Base-by-base conservation (phyloP, 2,888 invertebrate species). In the Hirtodrosophila confusa region DNA sequence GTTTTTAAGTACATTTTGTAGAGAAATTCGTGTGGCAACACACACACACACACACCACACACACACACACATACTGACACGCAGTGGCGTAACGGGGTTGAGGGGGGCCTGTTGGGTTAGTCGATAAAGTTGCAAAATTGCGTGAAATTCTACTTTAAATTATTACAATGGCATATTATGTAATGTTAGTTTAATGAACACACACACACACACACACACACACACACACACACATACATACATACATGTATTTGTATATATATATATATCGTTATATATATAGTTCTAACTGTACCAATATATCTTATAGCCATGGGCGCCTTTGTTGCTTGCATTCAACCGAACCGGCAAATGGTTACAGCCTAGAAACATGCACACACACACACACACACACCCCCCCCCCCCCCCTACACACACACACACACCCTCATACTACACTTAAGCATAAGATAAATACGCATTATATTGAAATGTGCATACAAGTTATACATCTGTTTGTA, bases 1-100 rank as follows among this genome's bases (percentile, higher is more conserved):
- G 44, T 55, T 78, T 69, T 45, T 67, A 74, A 78, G 68, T 57
- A 73, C 69, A 44, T 78, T 77, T 78, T 73, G 73, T 73, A 74
- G 73, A 54, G 41, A 78, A 74, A 78, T 78, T 74, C 70, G 55
- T 17, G 17, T 17, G 17, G 17, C 17, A 17, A 17, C 17, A 17
- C 17, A 17, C 17, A 17, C 17, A 17, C 17, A 17, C 17, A 17
- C 17, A 17, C 17, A 17, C 17, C 17, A 17, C 17, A 1, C 17
- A 17, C 51, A 55, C 12, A 56, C 35, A 39, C 8, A 66, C 36
- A 48, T 57, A 76, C 57, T 69, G 56, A 51, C 56, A 39, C 69
- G 63, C 75, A 55, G 41, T 48, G 47, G 70, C 51, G 76, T 51
- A 49, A 61, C 54, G 70, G 56, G 54, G 17, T 56, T 40, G 37